Percentiles rank a stretch among this genome's conserved stretches.
Conservation (phyloP, 2,888 invertebrate genomes). For the Chymomyza fuscimana region DNA sequence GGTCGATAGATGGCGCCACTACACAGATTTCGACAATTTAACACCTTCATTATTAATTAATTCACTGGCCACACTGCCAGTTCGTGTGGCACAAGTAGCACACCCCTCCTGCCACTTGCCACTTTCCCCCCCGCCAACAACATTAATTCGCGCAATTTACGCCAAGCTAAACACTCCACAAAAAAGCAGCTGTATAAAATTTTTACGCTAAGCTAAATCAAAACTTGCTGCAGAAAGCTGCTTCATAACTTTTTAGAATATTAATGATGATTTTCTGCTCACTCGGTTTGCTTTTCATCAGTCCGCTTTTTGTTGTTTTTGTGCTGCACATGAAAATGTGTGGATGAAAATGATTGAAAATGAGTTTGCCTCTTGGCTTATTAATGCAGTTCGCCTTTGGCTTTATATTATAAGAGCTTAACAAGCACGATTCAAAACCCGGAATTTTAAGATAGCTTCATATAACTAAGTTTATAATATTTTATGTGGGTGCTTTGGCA, state of each 20-base stretch:
- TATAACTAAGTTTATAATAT: neutral
- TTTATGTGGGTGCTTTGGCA: neutral
- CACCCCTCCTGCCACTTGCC: too few species aligned
- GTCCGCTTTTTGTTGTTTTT: neutral
- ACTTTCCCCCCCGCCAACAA: neutral
- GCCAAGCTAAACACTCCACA: conserved; percentile 53
- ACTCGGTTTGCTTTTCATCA: conserved; percentile 32
- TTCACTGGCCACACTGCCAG: conserved; percentile 14
- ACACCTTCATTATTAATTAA: conserved; percentile 76
- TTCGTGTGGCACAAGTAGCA: too few species aligned
- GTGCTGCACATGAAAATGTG: conserved; percentile 33
- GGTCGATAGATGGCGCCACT: conserved; percentile 60
- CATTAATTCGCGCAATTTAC: conserved; percentile 54
- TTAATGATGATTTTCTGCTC: conserved; percentile 62
- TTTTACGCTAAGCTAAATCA: conserved; percentile 37
- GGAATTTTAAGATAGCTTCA: neutral
- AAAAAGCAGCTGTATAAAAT: conserved; percentile 28
- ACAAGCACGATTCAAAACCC: neutral
- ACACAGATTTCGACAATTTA: conserved; percentile 72
- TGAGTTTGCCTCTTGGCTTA: conserved; percentile 49
- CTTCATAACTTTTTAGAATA: conserved; percentile 67
- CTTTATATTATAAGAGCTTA: neutral
- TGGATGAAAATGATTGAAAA: conserved; percentile 31
- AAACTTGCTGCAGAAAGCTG: conserved; percentile 40
- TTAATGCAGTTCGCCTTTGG: conserved; percentile 43